Base-by-base conservation (phyloP, 2,797 vertebrate genomes). In the Myotis findleyi region DNA sequence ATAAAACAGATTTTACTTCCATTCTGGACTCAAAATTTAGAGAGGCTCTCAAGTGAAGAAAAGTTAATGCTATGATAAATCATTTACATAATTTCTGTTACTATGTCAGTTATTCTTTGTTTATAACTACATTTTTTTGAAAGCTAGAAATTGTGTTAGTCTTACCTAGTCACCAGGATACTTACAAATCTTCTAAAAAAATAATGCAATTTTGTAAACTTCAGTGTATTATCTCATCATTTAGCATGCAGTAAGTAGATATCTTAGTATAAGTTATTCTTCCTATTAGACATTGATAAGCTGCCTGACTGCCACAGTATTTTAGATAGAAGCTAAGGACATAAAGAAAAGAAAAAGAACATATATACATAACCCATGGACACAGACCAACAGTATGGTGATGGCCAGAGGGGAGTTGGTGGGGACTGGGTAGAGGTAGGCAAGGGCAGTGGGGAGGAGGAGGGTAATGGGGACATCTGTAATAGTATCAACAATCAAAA, bases 1-100 rank as follows among this genome's bases (percentile, higher is more conserved):
- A 2, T 66, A 71, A 64, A 85, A 92, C 10, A 66, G 14, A 86
- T 93, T 87, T 89, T 95, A 68, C 80, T 80, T 92, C 84, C 9
- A 66, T 80, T 91, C 33, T 86, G 4, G 17, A 77, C 30, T 88
- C n/a, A 85, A 94, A 91, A 66, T 91, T 73, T 86, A 41, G 79
- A 72, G 38, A 66, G 17, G 8, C 62, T 93, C 23, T 76, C 23
- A 76, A 41, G 7, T 66, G 33, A 55, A 47, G 53, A 77, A 90
- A 38, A 49, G 33, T 73, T 41, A 73, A 69, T 64, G 6, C 62
- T 89, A 68, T 59, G 27, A 83, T 47, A 84, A 72, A 79, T 59
- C n/a, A 75, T 47, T 79, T 87, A 53, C 76, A 44, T 53, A 87
- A 49, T 62, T 81, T 69, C 21, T 87, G 17, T 57, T 80, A 72